Evolutionary conservation across 2,797 vertebrate species (phyloP).

Genomic region (Leptatherina wallacei): DNA sequence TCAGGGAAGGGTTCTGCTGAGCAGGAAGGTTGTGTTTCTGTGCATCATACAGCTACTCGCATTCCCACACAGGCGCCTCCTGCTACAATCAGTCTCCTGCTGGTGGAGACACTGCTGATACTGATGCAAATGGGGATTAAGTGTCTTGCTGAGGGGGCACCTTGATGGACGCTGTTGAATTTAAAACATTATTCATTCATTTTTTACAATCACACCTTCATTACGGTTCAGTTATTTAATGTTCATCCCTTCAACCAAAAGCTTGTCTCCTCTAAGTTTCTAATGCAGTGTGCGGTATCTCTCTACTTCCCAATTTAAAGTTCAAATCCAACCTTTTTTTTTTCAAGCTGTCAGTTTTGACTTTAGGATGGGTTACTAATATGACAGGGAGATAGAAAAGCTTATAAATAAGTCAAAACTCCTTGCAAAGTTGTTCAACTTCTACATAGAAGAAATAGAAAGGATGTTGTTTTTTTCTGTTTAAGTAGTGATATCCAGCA

Average conservation of each 20-base stretch:
- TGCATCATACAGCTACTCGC: conserved; percentile 22
- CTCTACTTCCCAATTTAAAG: not conserved
- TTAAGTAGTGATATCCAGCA: too few relatives aligned
- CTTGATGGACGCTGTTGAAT: conserved; percentile 36
- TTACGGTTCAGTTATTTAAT: conserved; percentile 14
- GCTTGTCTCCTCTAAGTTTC: conserved; percentile 6
- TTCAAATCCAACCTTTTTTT: not conserved
- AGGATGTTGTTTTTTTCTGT: too few relatives aligned
- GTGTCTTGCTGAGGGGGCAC: conserved; percentile 40
- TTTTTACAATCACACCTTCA: conserved; percentile 17
- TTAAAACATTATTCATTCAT: conserved; percentile 21
- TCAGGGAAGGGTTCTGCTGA: conserved; percentile 42
- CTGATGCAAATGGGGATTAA: conserved; percentile 23
- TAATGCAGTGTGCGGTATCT: conserved; percentile 1
- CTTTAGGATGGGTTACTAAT: not conserved
- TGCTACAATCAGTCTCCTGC: conserved; percentile 17
- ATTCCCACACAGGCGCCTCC: conserved; percentile 24
- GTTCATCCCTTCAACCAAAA: conserved; percentile 2
- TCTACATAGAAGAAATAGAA: not conserved
- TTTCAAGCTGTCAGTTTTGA: not conserved
- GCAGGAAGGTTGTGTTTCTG: conserved; percentile 31
- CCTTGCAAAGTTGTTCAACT: not conserved
- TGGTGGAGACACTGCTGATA: conserved; percentile 10
- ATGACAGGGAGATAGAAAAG: not conserved
- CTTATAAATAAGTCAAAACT: too few relatives aligned